Evolutionary conservation across 2,888 invertebrate genomes (phyloP).

Genomic region (Fragum sueziense): DNA sequence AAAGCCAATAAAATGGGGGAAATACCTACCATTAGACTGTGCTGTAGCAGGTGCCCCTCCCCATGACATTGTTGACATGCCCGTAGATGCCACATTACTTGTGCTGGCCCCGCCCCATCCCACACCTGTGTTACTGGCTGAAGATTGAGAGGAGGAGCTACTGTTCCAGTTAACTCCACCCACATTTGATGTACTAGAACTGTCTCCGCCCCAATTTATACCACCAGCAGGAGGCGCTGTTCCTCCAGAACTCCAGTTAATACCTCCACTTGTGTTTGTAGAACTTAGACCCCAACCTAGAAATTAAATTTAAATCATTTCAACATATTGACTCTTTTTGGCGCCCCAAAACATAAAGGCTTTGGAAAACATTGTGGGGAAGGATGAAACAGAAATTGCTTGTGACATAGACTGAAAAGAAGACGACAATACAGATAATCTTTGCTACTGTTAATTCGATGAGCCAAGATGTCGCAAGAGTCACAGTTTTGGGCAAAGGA

Average conservation of each 20-base stretch:
- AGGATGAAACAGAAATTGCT: no score
- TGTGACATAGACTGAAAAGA: no score
- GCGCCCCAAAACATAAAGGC: no score
- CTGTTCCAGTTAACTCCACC: conserved; percentile 55
- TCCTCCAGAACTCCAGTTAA: conserved; percentile 50
- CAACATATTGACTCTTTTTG: no score
- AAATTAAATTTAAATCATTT: no score
- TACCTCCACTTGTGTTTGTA: conserved; percentile 26
- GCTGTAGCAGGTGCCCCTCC: conserved; percentile 50
- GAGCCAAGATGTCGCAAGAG: no score
- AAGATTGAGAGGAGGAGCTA: conserved; percentile 32
- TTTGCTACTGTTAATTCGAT: no score
- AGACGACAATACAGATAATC: no score
- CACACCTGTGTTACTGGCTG: conserved; percentile 31
- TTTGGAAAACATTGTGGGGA: no score
- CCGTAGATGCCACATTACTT: conserved; percentile 2
- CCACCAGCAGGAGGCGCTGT: conserved; percentile 40
- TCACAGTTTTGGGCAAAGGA: no score
- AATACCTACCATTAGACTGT: conserved; percentile 54
- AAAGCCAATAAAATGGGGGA: neutral
- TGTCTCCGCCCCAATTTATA: conserved; percentile 69
- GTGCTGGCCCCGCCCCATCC: conserved; percentile 48
- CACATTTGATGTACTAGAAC: conserved; percentile 44
- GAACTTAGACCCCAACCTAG: conserved; percentile 45
- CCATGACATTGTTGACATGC: conserved; percentile 36